Evolutionary conservation across 2,113 vertebrate genomes (phyloP).

Genomic region (Gasterosteus aculeatus): DNA sequence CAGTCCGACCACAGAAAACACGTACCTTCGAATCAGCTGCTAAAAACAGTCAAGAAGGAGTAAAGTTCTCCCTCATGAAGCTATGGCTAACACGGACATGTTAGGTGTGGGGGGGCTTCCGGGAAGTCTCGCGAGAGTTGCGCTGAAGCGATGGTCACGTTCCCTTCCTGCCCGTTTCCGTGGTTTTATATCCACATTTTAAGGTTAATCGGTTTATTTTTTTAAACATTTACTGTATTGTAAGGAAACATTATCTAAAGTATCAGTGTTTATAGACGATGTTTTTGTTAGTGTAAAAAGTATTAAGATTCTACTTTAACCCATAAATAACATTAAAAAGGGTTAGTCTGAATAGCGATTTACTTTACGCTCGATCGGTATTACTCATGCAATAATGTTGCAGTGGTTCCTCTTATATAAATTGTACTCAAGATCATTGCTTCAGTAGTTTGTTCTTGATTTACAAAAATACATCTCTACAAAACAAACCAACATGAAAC

Average conservation of each 20-base stretch:
- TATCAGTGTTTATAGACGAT: not conserved
- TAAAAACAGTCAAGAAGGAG: not conserved
- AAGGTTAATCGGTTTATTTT: not conserved
- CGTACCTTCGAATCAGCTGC: not conserved
- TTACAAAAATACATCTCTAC: not conserved
- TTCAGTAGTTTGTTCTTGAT: not conserved
- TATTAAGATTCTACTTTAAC: too few relatives aligned
- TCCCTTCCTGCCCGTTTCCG: not conserved
- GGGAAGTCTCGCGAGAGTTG: slow-evolving; percentile 48
- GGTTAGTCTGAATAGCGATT: too few relatives aligned
- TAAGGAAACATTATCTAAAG: not conserved
- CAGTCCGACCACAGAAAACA: not conserved
- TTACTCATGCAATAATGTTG: not conserved
- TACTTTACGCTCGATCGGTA: too few relatives aligned
- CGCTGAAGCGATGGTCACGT: not conserved
- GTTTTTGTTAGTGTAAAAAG: too few relatives aligned
- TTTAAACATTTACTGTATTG: not conserved
- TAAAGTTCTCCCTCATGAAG: too few relatives aligned
- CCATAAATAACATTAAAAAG: too few relatives aligned
- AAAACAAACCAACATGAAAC: not conserved
- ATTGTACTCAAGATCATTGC: not conserved
- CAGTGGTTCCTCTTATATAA: too few relatives aligned
- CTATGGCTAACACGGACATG: not conserved
- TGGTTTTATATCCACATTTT: not conserved
- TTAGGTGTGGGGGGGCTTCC: not conserved